These are phyloP conservation scores for Atherinomorus stipes DNA, from an alignment of 2,113 vertebrate species.

Conservation along the genomic window DNA sequence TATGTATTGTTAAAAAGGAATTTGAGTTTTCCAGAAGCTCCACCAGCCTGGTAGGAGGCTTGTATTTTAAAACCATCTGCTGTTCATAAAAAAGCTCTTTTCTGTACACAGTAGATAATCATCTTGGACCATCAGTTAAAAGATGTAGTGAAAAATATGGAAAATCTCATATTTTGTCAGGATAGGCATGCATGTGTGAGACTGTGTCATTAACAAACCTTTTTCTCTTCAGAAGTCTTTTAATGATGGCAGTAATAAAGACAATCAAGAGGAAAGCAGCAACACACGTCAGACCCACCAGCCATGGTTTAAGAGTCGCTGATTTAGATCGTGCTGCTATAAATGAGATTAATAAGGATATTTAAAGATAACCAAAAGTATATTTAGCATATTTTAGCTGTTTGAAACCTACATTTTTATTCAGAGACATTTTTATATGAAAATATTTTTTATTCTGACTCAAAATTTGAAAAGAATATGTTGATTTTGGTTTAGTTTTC, in stretches of 20 bases:
- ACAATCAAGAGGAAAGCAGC: constrained; percentile 87
- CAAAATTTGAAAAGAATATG: too few relatives aligned
- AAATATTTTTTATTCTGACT: too few relatives aligned
- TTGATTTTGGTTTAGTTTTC: too few relatives aligned
- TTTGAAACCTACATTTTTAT: too few relatives aligned
- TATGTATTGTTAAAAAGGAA: too few relatives aligned
- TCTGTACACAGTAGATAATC: neutral
- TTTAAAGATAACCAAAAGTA: neutral
- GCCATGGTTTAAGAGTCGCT: constrained; percentile 82
- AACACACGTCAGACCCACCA: constrained; percentile 84
- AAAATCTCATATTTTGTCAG: too few relatives aligned
- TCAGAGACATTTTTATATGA: too few relatives aligned
- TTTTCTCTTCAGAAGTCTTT: constrained; percentile 78
- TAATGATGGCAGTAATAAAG: constrained; percentile 82
- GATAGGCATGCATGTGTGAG: too few relatives aligned
- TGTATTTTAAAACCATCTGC: neutral
- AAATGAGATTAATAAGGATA: neutral
- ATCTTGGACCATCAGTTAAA: neutral
- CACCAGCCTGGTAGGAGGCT: too few relatives aligned
- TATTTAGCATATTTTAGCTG: too few relatives aligned
- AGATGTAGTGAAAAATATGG: neutral
- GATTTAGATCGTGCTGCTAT: neutral
- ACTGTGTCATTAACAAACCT: constrained; percentile 34
- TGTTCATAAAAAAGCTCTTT: neutral
- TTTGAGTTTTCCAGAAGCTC: too few relatives aligned